phyloP scores from a whole-genome alignment of 2,888 invertebrate species.

The Graphium colonna region DNA sequence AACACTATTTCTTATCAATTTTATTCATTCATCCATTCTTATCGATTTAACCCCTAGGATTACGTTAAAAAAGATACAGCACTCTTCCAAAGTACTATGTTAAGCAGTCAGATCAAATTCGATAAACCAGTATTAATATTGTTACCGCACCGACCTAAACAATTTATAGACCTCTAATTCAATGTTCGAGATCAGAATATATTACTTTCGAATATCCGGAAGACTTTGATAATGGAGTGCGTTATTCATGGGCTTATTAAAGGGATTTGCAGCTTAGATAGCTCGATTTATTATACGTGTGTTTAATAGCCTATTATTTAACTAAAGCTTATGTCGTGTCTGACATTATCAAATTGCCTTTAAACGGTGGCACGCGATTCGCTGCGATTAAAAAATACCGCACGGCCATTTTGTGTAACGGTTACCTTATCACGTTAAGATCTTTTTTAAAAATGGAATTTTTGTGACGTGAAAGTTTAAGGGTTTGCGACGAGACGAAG shows the following conservation, averaged over 20 bases:
- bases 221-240: conserved; percentile 20
- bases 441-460: neutral
- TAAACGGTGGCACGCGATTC: conserved; percentile 15
- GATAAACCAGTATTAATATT: neutral
- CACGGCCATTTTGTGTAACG: neutral
- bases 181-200: conserved; percentile 17
- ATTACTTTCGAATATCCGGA: conserved; percentile 17
- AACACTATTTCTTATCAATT: no score
- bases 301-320: conserved; percentile 20
- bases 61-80: no score
- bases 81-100: no score
- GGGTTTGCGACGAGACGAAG: no score
- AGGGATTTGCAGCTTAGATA: conserved; percentile 23
- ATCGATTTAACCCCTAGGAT: no score
- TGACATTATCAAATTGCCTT: conserved; percentile 23
- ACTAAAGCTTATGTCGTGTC: conserved; percentile 20
- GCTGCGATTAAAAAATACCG: conserved; percentile 19
- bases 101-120: neutral
- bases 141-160: neutral
- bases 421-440: neutral
- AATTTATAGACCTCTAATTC: neutral
- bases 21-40: no score
- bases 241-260: conserved; percentile 23
- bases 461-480: no score
- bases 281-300: conserved; percentile 23